phyloP scores from a whole-genome alignment of 2,113 vertebrate genomes.

The Sakesphorus luctuosus region DNA sequence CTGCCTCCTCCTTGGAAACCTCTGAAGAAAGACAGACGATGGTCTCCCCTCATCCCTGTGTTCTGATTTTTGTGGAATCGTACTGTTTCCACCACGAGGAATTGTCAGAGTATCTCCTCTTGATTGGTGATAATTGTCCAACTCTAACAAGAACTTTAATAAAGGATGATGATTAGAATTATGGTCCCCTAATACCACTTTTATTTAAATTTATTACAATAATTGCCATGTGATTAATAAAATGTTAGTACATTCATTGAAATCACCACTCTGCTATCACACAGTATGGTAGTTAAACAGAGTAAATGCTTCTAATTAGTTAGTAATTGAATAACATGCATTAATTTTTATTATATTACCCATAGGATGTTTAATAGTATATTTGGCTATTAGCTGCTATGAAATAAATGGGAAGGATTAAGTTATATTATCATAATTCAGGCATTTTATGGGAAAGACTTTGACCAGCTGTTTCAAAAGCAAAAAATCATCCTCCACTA shows the following conservation, averaged over 20 bases:
- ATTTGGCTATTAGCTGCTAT: not conserved
- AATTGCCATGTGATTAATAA: constrained; percentile 52
- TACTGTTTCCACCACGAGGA: not conserved
- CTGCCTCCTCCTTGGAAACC: not conserved
- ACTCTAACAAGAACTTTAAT: constrained; percentile 20
- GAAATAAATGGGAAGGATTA: not conserved
- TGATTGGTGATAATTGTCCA: not conserved
- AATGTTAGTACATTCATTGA: not conserved
- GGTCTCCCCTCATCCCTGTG: rapidly evolving
- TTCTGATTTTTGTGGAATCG: not conserved
- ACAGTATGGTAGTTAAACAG: constrained; percentile 21
- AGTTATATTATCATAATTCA: not conserved
- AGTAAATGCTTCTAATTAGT: constrained; percentile 51
- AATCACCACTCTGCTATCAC: not conserved
- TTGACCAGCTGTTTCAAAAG: not conserved
- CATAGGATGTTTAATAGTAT: not conserved
- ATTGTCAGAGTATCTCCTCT: not conserved
- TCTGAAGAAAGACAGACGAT: not conserved
- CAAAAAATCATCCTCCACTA: not conserved
- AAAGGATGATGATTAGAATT: not conserved
- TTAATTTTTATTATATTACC: constrained; percentile 16
- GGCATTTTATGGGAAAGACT: not conserved
- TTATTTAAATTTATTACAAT: constrained; percentile 16
- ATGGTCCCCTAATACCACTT: not conserved
- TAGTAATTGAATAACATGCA: not conserved